These are phyloP conservation scores for Caenorhabditis plicata DNA, from an alignment of 2,888 invertebrate species.

Conservation along the genomic window DNA sequence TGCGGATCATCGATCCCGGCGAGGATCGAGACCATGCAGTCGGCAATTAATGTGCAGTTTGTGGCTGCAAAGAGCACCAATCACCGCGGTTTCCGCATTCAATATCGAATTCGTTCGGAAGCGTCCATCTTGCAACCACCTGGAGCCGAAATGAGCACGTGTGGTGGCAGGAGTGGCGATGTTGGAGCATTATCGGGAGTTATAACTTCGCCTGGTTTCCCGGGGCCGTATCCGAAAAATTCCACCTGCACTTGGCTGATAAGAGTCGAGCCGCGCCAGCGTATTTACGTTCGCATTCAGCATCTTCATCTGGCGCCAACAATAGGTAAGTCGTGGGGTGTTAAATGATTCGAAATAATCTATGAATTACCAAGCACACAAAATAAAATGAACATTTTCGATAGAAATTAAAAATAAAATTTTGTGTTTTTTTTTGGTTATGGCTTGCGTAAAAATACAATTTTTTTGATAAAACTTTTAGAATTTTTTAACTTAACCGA, in stretches of 20 bases:
- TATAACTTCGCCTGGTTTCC: slow-evolving; percentile 68
- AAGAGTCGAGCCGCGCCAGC: slow-evolving; percentile 66
- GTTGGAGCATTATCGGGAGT: slow-evolving; percentile 56
- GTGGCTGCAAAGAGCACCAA: slow-evolving; percentile 12
- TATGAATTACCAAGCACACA: too few relatives aligned
- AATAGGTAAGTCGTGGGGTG: slow-evolving; percentile 50
- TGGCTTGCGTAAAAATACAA: too few relatives aligned
- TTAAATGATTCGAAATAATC: too few relatives aligned
- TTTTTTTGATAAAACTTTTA: too few relatives aligned
- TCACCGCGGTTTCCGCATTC: slow-evolving; percentile 45
- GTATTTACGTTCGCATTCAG: slow-evolving; percentile 67
- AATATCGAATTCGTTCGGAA: slow-evolving; percentile 57
- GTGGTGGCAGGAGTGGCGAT: too few relatives aligned
- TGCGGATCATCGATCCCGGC: slow-evolving; percentile 43
- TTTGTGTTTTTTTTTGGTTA: background rate
- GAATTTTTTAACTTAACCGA: too few relatives aligned
- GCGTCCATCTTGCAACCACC: slow-evolving; percentile 16
- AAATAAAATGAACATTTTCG: too few relatives aligned
- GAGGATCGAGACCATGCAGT: slow-evolving; percentile 51
- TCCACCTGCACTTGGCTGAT: slow-evolving; percentile 69
- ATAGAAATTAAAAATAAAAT: too few relatives aligned
- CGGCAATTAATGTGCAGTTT: slow-evolving; percentile 33
- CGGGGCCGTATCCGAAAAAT: slow-evolving; percentile 66
- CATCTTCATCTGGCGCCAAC: slow-evolving; percentile 66
- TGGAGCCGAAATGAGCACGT: background rate